Percentiles rank a stretch among this genome's conserved stretches.
phyloP scores from a whole-genome alignment of 1,140 invertebrate species.

The Prorops nasuta region DNA sequence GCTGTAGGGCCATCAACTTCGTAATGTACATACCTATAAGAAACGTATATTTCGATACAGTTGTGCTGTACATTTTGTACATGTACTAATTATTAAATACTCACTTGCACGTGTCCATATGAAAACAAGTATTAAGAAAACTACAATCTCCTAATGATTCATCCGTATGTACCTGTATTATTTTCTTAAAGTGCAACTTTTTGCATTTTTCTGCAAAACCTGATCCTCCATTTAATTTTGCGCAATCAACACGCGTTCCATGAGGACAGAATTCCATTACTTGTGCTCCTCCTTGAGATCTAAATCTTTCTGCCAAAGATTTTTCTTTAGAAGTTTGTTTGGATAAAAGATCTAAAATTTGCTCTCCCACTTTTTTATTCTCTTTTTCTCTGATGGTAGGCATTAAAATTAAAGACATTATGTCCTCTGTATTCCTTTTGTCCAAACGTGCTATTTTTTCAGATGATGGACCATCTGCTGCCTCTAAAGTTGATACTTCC shows the following conservation, averaged over 20 bases:
- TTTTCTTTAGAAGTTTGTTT: slow-evolving; percentile 96
- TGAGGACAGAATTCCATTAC: slow-evolving; percentile 96
- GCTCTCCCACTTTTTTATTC: slow-evolving; percentile 92
- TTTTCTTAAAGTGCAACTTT: slow-evolving; percentile 96
- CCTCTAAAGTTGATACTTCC: slow-evolving; percentile 32
- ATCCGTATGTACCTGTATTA: slow-evolving; percentile 95
- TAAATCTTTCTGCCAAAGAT: slow-evolving; percentile 89
- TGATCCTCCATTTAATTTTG: slow-evolving; percentile 60
- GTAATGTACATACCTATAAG: slow-evolving; percentile 84
- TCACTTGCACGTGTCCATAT: slow-evolving; percentile 97
- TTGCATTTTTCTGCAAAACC: slow-evolving; percentile 68
- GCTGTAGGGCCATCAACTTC: slow-evolving; percentile 75
- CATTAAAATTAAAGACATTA: slow-evolving; percentile 82
- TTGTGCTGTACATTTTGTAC: neutral
- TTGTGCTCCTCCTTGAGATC: slow-evolving; percentile 91
- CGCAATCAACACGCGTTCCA: slow-evolving; percentile 89
- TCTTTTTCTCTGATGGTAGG: slow-evolving; percentile 93
- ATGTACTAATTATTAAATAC: slow-evolving; percentile 15
- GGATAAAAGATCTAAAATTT: slow-evolving; percentile 90
- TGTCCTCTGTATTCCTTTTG: slow-evolving; percentile 46
- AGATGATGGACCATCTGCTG: slow-evolving; percentile 37
- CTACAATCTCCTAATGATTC: slow-evolving; percentile 95
- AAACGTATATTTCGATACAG: slow-evolving; percentile 10
- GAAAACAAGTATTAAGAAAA: slow-evolving; percentile 97
- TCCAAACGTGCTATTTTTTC: slow-evolving; percentile 46